These are phyloP conservation scores for Dasyprocta punctata DNA, from an alignment of 2,113 vertebrate species.

Conservation along the genomic window DNA sequence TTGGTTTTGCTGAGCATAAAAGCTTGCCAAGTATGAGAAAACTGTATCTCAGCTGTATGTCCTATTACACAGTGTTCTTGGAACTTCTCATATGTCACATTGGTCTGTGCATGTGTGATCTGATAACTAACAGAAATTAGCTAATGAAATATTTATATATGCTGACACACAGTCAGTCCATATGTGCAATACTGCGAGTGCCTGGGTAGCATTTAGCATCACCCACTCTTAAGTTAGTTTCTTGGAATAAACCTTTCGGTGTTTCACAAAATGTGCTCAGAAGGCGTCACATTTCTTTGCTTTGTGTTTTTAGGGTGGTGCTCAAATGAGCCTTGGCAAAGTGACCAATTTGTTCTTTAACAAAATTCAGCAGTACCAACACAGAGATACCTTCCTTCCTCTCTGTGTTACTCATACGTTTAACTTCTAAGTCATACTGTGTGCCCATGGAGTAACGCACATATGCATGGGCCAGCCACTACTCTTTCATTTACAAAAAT, in stretches of 20 bases:
- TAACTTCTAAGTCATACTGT: neutral
- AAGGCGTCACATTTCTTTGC: neutral
- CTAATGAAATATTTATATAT: constrained; percentile 79
- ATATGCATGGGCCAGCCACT: neutral
- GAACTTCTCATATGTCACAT: constrained; percentile 73
- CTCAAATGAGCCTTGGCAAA: neutral
- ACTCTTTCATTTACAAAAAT: constrained; percentile 4
- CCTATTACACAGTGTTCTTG: constrained; percentile 80
- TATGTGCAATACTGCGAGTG: constrained; percentile 75
- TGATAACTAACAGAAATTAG: constrained; percentile 75
- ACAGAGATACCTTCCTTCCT: neutral
- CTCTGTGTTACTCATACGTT: neutral
- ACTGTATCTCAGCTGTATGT: constrained; percentile 76
- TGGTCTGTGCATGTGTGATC: constrained; percentile 74
- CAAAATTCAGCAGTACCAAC: neutral
- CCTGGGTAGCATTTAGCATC: constrained; percentile 68
- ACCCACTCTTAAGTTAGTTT: constrained; percentile 51
- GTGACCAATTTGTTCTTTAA: constrained; percentile 1
- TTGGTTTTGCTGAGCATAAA: constrained; percentile 46
- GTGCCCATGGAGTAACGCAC: neutral
- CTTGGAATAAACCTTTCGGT: constrained; percentile 51
- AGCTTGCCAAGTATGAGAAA: constrained; percentile 65
- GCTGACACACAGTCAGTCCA: constrained; percentile 73
- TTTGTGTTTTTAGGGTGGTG: neutral
- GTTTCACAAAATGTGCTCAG: neutral